Evolutionary conservation across 2,888 invertebrate species (phyloP).

Genomic region (Chelonus formosanus): DNA sequence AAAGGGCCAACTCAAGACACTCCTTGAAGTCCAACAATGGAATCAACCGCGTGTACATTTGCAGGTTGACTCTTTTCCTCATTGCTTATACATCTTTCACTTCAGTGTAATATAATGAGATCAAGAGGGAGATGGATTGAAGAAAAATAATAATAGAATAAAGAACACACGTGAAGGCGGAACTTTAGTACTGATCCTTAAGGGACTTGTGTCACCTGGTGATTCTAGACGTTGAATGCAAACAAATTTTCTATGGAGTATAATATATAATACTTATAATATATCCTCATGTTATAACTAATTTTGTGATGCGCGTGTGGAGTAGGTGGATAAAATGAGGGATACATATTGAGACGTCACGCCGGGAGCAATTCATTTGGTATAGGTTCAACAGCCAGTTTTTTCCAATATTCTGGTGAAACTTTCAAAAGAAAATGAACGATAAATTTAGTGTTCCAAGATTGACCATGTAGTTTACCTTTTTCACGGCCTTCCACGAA

Average conservation of each 20-base stretch:
- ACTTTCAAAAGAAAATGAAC: conserved; percentile 29
- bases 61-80: conserved; percentile 58
- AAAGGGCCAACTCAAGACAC: conserved; percentile 37
- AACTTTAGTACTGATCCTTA: conserved; percentile 27
- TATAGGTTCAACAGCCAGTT: conserved; percentile 40
- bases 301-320: conserved; percentile 47
- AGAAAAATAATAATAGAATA: conserved; percentile 31
- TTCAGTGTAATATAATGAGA: conserved; percentile 29
- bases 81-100: conserved; percentile 30
- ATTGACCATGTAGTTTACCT: conserved; percentile 20
- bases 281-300: conserved; percentile 49
- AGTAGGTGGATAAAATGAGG: conserved; percentile 34
- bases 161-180: conserved; percentile 35
- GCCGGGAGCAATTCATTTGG: conserved; percentile 56
- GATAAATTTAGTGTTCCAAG: conserved; percentile 39
- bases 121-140: neutral
- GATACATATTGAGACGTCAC: conserved; percentile 46
- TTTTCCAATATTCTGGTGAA: neutral
- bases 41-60: conserved; percentile 55
- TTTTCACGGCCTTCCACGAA: conserved; percentile 4
- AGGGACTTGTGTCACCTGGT: conserved; percentile 51
- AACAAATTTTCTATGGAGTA: conserved; percentile 60
- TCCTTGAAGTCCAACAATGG: conserved; percentile 47
- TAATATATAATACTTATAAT: conserved; percentile 17
- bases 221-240: conserved; percentile 55